Base-by-base conservation (phyloP, 2,113 vertebrate genomes). In the Lycaon pictus region DNA sequence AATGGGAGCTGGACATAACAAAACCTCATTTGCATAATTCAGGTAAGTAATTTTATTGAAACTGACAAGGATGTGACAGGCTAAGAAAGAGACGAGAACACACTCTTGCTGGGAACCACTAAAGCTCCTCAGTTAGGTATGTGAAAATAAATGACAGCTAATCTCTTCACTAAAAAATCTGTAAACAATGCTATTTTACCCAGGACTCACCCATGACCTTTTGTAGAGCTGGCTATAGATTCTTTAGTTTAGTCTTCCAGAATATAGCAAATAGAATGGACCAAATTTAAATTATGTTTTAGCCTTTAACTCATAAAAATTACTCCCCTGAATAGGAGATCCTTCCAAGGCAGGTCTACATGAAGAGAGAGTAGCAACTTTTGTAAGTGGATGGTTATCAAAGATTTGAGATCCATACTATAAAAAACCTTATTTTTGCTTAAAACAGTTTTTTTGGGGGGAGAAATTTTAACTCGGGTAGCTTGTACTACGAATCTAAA, bases 1-100 rank as follows among this genome's bases (percentile, higher is more conserved):
- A 99, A 99, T 99, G 99, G 98, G 98, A 98, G 98, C 98, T 98
- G 99, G 98, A 99, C 99, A 98, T 98, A 98, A 99, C 98, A 99
- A 99, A 99, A 98, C 97, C 98, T 99, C 98, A 99, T 99, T 98
- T 99, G 99, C 99, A 99, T 99, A 99, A 99, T 99, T 99, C 99
- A 99, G 99, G 99, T 99, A 99, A 99, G 99, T 99, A 99, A 99
- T 99, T 99, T 99, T 99, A 99, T 99, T 99, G 99, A 99, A 99
- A 99, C 99, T 99, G 99, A 99, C 99, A 99, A 99, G 99, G 99
- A 99, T 99, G 99, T 99, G 99, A 99, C 99, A 99, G 99, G 98
- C 98, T 99, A 98, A 99, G 99, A 99, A 99, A 99, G 98, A 98
- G 98, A 98, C 97, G 98, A 99, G 99, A 99, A 97, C 98, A 97